A percentile compares a stretch with the other conserved stretches of the same genome.
These are phyloP conservation scores for Drosophila yooni DNA, from an alignment of 2,888 invertebrate genomes.

Conservation along the genomic window DNA sequence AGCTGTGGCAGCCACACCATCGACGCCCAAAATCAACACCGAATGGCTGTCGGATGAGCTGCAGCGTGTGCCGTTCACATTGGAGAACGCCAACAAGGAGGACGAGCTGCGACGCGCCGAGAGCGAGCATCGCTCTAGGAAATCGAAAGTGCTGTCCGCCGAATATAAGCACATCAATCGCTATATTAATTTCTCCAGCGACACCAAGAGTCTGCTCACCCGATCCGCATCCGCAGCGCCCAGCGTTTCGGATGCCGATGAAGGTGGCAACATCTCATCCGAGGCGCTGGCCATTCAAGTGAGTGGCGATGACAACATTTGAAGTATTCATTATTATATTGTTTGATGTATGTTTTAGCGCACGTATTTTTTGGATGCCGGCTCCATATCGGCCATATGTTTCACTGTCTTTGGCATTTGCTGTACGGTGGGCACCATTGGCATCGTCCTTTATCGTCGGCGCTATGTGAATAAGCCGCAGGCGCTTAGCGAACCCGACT, in stretches of 20 bases:
- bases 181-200: conserved; percentile 81
- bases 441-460: conserved; percentile 89
- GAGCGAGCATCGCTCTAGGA: conserved; percentile 80
- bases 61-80: conserved; percentile 74
- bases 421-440: conserved; percentile 88
- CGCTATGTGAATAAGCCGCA: conserved; percentile 93
- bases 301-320: neutral
- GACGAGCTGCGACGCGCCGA: conserved; percentile 80
- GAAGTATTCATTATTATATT: neutral
- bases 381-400: conserved; percentile 89
- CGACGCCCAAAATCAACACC: conserved; percentile 69
- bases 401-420: conserved; percentile 88
- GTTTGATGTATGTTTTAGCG: conserved; percentile 51
- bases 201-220: conserved; percentile 81
- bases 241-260: conserved; percentile 68
- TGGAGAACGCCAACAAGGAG: conserved; percentile 83
- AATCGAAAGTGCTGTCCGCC: conserved; percentile 82
- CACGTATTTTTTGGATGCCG: conserved; percentile 86
- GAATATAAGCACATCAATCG: conserved; percentile 83
- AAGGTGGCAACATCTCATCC: conserved; percentile 82
- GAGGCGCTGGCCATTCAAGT: conserved; percentile 83
- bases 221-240: conserved; percentile 80
- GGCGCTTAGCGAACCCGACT: conserved; percentile 93
- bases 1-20: conserved; percentile 52
- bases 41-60: conserved; percentile 65